A percentile compares a stretch with the other conserved stretches of the same genome.
phyloP scores from a whole-genome alignment of 1,140 invertebrate genomes.

The Centruroides sculpturatus region DNA sequence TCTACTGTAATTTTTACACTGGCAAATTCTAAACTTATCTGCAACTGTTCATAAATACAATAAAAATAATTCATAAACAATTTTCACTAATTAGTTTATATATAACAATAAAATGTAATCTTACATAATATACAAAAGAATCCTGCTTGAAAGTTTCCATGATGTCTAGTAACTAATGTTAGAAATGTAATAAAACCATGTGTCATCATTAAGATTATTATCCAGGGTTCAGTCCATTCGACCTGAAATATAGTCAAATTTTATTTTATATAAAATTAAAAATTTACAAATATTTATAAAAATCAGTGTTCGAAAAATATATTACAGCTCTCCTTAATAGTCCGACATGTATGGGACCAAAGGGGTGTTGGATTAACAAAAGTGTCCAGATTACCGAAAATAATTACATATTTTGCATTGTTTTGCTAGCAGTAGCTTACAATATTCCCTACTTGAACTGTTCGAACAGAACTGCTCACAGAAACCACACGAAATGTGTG shows the following conservation, averaged over 20 bases:
- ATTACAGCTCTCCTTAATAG: no score
- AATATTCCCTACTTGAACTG: no score
- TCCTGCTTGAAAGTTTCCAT: constrained; percentile 70
- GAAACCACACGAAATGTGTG: no score
- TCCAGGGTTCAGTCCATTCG: constrained; percentile 75
- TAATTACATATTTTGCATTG: no score
- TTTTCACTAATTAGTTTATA: constrained; percentile 18
- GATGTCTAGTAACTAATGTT: constrained; percentile 61
- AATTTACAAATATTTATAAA: no score
- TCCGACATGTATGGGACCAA: no score
- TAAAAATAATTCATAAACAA: neutral
- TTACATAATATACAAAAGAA: constrained; percentile 64
- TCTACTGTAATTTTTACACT: neutral
- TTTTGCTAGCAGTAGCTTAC: no score
- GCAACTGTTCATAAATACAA: neutral
- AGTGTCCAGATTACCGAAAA: no score
- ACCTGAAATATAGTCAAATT: constrained; percentile 39
- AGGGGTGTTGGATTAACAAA: no score
- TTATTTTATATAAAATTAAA: no score
- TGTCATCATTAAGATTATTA: constrained; percentile 54
- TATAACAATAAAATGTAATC: constrained; percentile 27
- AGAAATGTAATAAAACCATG: constrained; percentile 60
- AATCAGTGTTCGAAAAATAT: no score
- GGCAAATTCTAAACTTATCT: neutral
- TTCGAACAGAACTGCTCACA: no score